phyloP scores from a whole-genome alignment of 2,888 invertebrate genomes.

The Hermaeophaga mercurialis region DNA sequence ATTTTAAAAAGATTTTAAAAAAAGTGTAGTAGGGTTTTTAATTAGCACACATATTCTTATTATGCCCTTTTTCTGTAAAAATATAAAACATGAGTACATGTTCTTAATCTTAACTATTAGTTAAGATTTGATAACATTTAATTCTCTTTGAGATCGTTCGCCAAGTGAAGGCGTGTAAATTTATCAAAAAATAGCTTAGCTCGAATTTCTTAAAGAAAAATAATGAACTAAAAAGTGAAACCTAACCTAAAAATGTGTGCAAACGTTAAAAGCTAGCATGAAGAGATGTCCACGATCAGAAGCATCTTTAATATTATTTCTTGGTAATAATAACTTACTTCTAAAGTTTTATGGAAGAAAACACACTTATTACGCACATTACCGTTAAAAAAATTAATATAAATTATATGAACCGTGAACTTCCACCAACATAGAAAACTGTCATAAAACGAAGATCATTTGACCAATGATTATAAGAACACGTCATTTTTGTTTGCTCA shows the following conservation, averaged over 20 bases:
- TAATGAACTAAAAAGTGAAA: constrained; percentile 16
- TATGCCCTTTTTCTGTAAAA: background rate
- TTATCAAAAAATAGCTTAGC: background rate
- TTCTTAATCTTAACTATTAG: background rate
- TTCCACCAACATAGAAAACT: constrained; percentile 1
- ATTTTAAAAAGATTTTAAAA: too few species aligned
- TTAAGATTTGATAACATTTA: background rate
- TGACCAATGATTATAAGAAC: too few species aligned
- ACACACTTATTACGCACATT: constrained; percentile 16
- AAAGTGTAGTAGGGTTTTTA: too few species aligned
- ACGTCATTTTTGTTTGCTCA: too few species aligned
- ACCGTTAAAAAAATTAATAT: constrained; percentile 14
- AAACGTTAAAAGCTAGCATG: constrained; percentile 7
- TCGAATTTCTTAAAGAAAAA: background rate
- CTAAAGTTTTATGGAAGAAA: constrained; percentile 12
- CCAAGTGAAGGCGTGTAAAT: too few species aligned
- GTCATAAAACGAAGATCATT: too few species aligned
- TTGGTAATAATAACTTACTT: constrained; percentile 10
- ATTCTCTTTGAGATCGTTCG: too few species aligned
- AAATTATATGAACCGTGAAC: constrained; percentile 11
- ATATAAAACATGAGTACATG: constrained; percentile 5
- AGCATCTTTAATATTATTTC: background rate
- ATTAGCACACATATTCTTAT: too few species aligned
- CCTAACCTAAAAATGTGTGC: constrained; percentile 16
- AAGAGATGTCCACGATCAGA: constrained; percentile 10